Base-by-base conservation (phyloP, 1,140 invertebrate species). In the Scaptomyza graminum region DNA sequence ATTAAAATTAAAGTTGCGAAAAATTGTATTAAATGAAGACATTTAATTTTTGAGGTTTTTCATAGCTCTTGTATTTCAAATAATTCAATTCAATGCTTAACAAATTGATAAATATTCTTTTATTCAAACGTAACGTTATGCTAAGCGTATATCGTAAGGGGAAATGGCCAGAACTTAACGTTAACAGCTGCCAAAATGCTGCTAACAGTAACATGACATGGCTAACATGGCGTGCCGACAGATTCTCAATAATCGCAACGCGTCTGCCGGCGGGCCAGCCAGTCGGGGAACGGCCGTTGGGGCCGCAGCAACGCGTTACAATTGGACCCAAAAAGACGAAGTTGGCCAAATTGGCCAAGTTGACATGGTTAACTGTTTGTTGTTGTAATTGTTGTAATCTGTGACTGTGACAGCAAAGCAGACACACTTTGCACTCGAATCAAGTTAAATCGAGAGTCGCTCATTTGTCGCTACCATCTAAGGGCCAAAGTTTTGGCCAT, bases 401-500 rank as follows among this genome's bases (percentile, higher is more conserved):
- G 28, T 50, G 31, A 66, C 34, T 52, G 18, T 31, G 28, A 15
- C 49, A 54, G 57, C 13, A 15, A 60, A 44, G 56, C 44, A 22
- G 39, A 34, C 54, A 62, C 46, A 76, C n/a, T 57, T 57, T 65
- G 65, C 59, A 69, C 71, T 34, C 31, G 31, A 9, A 34, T 34
- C 31, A 34, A 34, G 31, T 34, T 7, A 9, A 37, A 9, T 37
- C 34, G 34, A 37, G 34, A 37, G 34, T 62, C 39, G 67, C 62
- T 81, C 74, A 80, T 77, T 77, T 81, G 78, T 77, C 65, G 77
- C 68, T 76, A 68, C 28, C 79, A 71, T 72, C 77, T 71, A 85
- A 87, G 81, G 81, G 82, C 50, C 39, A 85, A 85, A 85, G 82
- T 85, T 85, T 85, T 82, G 47, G 78, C 82, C 85, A 85, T 85